Base-by-base conservation (phyloP, 2,888 invertebrate species). In the Drosophila histrio region DNA sequence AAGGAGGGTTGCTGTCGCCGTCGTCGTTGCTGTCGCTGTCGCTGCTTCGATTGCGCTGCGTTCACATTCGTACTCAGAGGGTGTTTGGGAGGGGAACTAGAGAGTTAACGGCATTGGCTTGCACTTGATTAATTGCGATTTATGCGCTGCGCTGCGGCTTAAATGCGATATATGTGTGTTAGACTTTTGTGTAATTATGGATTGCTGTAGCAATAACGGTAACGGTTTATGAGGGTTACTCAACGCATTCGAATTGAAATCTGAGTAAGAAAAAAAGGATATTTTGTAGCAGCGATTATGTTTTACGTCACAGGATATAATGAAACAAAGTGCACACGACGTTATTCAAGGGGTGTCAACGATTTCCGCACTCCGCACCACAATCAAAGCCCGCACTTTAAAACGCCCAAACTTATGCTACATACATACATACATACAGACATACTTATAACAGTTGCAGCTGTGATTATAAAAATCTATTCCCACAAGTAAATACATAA, bases 111-210 rank as follows among this genome's bases (percentile, higher is more conserved):
- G 81, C 78, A 83, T 87, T 84, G 84, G 82, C 87, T 84, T 84
- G 84, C 87, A 84, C 87, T 87, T 84, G 84, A 84, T 84, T 87
- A 84, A 84, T 84, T 84, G 85, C 87, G 85, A 84, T 83, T 83
- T 83, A 86, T 81, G 80, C 78, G 78, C 69, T 64, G 83, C 57
- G 62, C 67, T 81, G 79, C 72, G 69, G 79, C 82, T 81, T 83
- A 83, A 79, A 79, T 67, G 82, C 74, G 70, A 67, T 79, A 79
- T 82, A 72, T 77, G 65, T 82, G 70, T 77, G 65, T 60, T 58
- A 62, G 72, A 75, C 24, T 72, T 52, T 75, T 76, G 62, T 79
- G 78, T 82, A 85, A 82, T 85, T 85, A 82, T 66, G 72, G 65
- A 64, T 72, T 50, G 59, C 72, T 54, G 71, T 54, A 59, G 71